Base-by-base conservation (phyloP, 2,113 vertebrate species). In the Suncus etruscus region DNA sequence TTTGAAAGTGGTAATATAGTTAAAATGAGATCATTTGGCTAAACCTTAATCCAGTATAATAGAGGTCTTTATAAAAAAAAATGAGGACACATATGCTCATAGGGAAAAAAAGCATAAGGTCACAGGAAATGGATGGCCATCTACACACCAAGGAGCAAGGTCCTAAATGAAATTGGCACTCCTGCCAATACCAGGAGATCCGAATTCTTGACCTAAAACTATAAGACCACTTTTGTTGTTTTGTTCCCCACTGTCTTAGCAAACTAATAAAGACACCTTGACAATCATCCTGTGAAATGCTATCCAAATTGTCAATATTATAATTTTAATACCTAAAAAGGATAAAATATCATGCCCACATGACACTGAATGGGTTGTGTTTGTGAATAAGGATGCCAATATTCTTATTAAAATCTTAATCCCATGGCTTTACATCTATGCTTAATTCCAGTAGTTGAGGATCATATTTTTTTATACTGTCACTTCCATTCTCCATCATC, bases 71-170 rank as follows among this genome's bases (percentile, higher is more conserved):
- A 39, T 48, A 68, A 39, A 39, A 76, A 48, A 22, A 63, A n/a
- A 24, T 69, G 1, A 32, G n/a, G 10, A 68, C n/a, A 16, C 20
- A 70, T 27, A 11, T 15, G 29, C 29, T 39, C 48, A 73, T 18
- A 27, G 25, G 8, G 27, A 50, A 22, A 8, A 10, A 32, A 45
- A 4, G 12, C 0, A 2, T 9, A 15, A 47, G 27, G 69, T 29
- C 79, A 16, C 0, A 9, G 45, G 24, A 15, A 5, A 4, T 32
- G 24, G 48, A 65, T 0, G 1, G n/a, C 16, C 3, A 1, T 27
- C 45, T n/a, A 5, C 27, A 11, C 4, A 31, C 32, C 22, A 14
- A 24, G 74, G 51, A 18, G 47, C 25, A 45, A 11, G 66, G 31
- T 45, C 27, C 47, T 16, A 47, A 25, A 14, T 72, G 54, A 51